Base-by-base conservation (phyloP, 2,797 vertebrate species). In the Falco concolor region DNA sequence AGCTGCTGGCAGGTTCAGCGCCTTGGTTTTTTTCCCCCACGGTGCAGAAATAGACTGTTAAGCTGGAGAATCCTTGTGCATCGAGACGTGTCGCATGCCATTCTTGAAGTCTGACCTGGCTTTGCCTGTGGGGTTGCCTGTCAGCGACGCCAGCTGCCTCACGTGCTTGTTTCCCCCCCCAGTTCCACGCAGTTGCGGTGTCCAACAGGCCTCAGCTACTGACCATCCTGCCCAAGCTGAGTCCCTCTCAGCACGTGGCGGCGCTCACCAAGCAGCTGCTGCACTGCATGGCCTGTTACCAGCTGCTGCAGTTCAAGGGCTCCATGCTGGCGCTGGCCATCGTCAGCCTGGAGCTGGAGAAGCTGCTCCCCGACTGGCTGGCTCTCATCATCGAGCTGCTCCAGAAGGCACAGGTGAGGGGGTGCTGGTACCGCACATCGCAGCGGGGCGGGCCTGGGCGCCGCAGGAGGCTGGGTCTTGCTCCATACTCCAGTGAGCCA, bases 331-430 rank as follows among this genome's bases (percentile, higher is more conserved):
- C 99, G 16, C 97, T 99, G 97, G 98, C 99, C 93, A 98, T 99
- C 89, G 94, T 99, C 98, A 99, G 99, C 96, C 97, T 99, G 98
- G 99, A 99, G 96, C 98, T 99, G 98, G 99, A 99, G 98, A 99
- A 98, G 92, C 98, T 99, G 92, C 98, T 99, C 96, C 99, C 99
- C 75, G 99, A 99, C 97, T 99, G 99, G 99, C 98, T 99, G 84
- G 97, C 98, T 96, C 98, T 99, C 93, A 99, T 99, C 97, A 98
- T 99, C 78, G 98, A 99, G 96, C 98, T 99, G 98, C 98, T 99
- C 92, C 98, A 98, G 94, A 99, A 98, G 97, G 98, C 98, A 96
- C 98, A 98, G 98, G 98, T 98, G 91, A 95, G 96, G 44, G 77
- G 44, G 28, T 5, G 60, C 60, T 4, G 56, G n/a, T 36, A 5